These are phyloP conservation scores for Drosophila simulans DNA, from an alignment of 1,140 invertebrate species.

Conservation along the genomic window DNA sequence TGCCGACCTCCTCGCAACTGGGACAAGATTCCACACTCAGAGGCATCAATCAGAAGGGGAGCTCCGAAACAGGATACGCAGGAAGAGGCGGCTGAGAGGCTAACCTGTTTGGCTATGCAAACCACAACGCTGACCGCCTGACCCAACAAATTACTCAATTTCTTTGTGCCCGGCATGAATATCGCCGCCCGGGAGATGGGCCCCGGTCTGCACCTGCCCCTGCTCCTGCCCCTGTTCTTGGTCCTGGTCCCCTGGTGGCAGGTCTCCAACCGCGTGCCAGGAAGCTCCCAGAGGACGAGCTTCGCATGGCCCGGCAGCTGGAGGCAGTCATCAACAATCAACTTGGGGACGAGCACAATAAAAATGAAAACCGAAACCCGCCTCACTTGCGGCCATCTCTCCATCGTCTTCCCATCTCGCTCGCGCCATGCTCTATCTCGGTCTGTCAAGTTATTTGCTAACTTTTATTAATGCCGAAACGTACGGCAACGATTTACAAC, in stretches of 20 bases:
- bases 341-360: slow-evolving; percentile 82
- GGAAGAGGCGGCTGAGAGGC: slow-evolving; percentile 17
- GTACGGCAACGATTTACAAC: slow-evolving; percentile 83
- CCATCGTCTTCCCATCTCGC: slow-evolving; percentile 1
- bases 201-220: not conserved
- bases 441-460: slow-evolving; percentile 81
- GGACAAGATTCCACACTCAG: slow-evolving; percentile 42
- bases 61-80: slow-evolving; percentile 21
- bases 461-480: slow-evolving; percentile 83
- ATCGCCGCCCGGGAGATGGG: slow-evolving; percentile 24
- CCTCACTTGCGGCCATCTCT: slow-evolving; percentile 40
- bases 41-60: slow-evolving; percentile 64
- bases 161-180: slow-evolving; percentile 72
- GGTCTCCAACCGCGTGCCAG: slow-evolving; percentile 2
- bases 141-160: slow-evolving; percentile 83
- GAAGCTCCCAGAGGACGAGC: slow-evolving; percentile 37
- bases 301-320: slow-evolving; percentile 13
- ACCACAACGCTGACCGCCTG: slow-evolving; percentile 79
- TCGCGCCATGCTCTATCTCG: slow-evolving; percentile 29
- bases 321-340: slow-evolving; percentile 81
- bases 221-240: too few species aligned
- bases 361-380: slow-evolving; percentile 79
- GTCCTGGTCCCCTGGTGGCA: slow-evolving; percentile 14
- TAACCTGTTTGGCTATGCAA: slow-evolving; percentile 77
- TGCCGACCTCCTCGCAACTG: slow-evolving; percentile 3